phyloP scores from a whole-genome alignment of 2,113 vertebrate species.

The Ondatra zibethicus region DNA sequence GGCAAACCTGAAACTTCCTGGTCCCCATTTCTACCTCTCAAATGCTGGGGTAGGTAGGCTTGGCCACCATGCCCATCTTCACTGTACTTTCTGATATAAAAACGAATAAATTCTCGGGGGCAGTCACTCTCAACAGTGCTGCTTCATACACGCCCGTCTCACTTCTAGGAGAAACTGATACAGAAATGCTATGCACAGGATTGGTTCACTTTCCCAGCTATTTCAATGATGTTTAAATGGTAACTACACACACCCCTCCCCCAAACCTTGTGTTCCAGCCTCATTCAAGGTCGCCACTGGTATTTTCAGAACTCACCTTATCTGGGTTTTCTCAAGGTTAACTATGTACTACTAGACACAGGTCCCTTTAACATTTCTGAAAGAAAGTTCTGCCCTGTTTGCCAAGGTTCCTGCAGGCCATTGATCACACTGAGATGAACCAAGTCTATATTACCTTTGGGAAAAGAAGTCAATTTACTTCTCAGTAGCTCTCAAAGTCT shows the following conservation, averaged over 20 bases:
- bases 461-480: background rate
- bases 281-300: too few species aligned
- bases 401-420: background rate
- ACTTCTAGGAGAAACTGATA: background rate
- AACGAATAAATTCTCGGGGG: background rate
- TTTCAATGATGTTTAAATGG: background rate
- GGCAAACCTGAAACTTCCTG: background rate
- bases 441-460: background rate
- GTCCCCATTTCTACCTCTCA: background rate
- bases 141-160: fast-evolving
- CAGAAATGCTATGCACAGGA: background rate
- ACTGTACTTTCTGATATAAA: background rate
- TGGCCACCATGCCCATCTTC: background rate
- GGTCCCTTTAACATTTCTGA: background rate
- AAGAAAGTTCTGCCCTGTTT: background rate
- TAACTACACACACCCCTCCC: background rate
- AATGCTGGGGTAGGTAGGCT: background rate
- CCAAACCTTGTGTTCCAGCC: background rate
- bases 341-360: background rate
- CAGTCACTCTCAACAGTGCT: background rate
- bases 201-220: background rate
- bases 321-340: background rate
- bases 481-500: background rate
- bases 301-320: background rate
- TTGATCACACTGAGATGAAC: background rate